Percentiles rank a stretch among this genome's conserved stretches.
These are phyloP conservation scores for Acrossocheilus fasciatus DNA, from an alignment of 2,797 vertebrate genomes.

Conservation along the genomic window DNA sequence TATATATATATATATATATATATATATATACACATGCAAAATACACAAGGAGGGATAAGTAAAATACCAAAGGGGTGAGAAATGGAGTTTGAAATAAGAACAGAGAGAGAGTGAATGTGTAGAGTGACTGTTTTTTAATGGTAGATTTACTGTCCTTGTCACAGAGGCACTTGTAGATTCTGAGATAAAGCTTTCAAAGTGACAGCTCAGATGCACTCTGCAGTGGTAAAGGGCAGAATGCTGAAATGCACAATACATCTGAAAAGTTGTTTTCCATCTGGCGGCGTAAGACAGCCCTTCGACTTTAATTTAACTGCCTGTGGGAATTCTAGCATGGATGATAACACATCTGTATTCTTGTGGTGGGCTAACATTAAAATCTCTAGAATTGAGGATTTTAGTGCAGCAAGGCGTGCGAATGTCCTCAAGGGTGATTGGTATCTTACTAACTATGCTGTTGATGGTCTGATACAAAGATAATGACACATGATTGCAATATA, in stretches of 20 bases:
- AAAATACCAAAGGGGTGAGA: slow-evolving; percentile 47
- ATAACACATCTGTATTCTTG: slow-evolving; percentile 45
- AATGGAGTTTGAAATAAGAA: slow-evolving; percentile 41
- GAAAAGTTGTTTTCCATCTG: slow-evolving; percentile 47
- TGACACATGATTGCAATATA: slow-evolving; percentile 45
- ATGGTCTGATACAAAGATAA: slow-evolving; percentile 42
- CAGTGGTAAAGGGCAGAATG: slow-evolving; percentile 50
- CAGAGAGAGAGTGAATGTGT: slow-evolving; percentile 23
- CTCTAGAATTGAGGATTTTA: slow-evolving; percentile 40
- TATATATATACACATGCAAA: not conserved
- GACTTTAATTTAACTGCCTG: slow-evolving; percentile 48
- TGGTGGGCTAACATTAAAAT: slow-evolving; percentile 40
- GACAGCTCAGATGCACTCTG: slow-evolving; percentile 44
- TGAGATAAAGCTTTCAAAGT: slow-evolving; percentile 59
- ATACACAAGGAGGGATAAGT: slow-evolving; percentile 12
- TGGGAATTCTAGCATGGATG: slow-evolving; percentile 47
- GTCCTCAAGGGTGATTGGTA: slow-evolving; percentile 52
- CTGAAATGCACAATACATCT: slow-evolving; percentile 40
- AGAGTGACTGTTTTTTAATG: slow-evolving; percentile 40
- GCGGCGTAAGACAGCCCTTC: slow-evolving; percentile 39
- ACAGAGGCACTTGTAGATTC: slow-evolving; percentile 53
- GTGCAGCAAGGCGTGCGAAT: slow-evolving; percentile 2
- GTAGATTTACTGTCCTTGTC: slow-evolving; percentile 50
- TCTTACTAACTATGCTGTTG: slow-evolving; percentile 41
- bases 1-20: no score